phyloP scores from a whole-genome alignment of 2,888 invertebrate genomes.

The Reticulitermes lucifugus region DNA sequence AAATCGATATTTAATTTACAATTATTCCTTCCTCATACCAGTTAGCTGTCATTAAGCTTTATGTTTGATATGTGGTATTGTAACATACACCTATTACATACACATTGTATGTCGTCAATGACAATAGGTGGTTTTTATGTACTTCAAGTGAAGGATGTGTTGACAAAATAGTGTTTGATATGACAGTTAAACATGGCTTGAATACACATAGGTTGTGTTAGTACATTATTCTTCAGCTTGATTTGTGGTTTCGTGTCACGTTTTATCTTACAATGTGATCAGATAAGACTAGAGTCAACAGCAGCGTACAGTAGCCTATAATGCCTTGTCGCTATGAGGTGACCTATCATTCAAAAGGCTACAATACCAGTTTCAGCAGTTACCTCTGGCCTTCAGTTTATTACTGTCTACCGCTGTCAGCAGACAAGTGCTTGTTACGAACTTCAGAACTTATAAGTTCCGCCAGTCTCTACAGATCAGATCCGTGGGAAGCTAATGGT shows the following conservation, averaged over 20 bases:
- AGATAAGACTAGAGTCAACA: conserved; percentile 2
- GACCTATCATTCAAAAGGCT: neutral
- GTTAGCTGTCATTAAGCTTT: no score
- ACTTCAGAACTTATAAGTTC: no score
- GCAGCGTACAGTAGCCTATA: neutral
- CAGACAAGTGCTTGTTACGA: no score
- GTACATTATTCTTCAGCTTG: conserved; percentile 1
- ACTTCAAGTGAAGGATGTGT: neutral
- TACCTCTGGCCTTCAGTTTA: no score
- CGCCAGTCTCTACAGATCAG: no score
- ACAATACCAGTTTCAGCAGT: no score
- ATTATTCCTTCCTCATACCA: no score
- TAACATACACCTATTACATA: no score
- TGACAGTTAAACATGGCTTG: neutral
- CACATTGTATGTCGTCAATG: neutral
- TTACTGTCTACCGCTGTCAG: no score
- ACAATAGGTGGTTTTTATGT: neutral
- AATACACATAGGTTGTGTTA: neutral
- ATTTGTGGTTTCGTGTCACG: neutral
- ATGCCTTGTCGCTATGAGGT: neutral
- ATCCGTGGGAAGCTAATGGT: no score
- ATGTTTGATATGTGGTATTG: no score
- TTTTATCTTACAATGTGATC: neutral
- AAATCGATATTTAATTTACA: no score
- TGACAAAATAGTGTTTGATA: conserved; percentile 4